Conservation (phyloP, 2,888 invertebrate genomes). For the Embidobia sp. region DNA sequence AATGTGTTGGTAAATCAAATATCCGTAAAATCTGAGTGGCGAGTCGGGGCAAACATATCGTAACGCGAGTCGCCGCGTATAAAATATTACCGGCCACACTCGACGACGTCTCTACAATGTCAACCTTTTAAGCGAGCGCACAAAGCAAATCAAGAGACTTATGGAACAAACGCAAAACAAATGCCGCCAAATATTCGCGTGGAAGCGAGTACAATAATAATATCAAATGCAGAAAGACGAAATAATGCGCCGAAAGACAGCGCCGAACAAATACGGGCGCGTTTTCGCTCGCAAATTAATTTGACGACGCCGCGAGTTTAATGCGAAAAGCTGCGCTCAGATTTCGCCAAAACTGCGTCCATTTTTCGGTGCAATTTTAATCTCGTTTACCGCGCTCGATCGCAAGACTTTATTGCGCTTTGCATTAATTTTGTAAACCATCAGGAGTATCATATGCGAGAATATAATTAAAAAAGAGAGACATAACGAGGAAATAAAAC, state of each 20-base stretch:
- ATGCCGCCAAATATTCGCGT: slow-evolving; percentile 22
- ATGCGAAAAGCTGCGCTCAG: not conserved
- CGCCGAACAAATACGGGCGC: slow-evolving; percentile 12
- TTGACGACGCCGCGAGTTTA: slow-evolving; percentile 23
- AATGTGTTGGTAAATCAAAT: slow-evolving; percentile 34
- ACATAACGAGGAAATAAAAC: too few relatives aligned
- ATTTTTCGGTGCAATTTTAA: slow-evolving; percentile 4
- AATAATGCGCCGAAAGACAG: slow-evolving; percentile 26
- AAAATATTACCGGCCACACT: slow-evolving; percentile 42
- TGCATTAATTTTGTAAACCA: slow-evolving; percentile 11
- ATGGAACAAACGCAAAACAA: slow-evolving; percentile 48
- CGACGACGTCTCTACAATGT: slow-evolving; percentile 28
- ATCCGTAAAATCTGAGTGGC: slow-evolving; percentile 37
- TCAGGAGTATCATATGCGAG: too few relatives aligned
- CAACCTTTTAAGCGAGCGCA: slow-evolving; percentile 36
- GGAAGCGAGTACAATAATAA: slow-evolving; percentile 48
- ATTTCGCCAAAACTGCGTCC: too few relatives aligned
- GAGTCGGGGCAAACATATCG: slow-evolving; percentile 25
- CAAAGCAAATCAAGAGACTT: slow-evolving; percentile 59
- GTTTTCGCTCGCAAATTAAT: slow-evolving; percentile 44
- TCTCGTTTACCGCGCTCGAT: not conserved
- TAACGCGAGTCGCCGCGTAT: slow-evolving; percentile 8
- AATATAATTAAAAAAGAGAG: too few relatives aligned
- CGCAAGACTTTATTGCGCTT: not conserved
- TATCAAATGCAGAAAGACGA: slow-evolving; percentile 44